phyloP scores from a whole-genome alignment of 1,140 invertebrate species.

The Campoletis sonorensis region DNA sequence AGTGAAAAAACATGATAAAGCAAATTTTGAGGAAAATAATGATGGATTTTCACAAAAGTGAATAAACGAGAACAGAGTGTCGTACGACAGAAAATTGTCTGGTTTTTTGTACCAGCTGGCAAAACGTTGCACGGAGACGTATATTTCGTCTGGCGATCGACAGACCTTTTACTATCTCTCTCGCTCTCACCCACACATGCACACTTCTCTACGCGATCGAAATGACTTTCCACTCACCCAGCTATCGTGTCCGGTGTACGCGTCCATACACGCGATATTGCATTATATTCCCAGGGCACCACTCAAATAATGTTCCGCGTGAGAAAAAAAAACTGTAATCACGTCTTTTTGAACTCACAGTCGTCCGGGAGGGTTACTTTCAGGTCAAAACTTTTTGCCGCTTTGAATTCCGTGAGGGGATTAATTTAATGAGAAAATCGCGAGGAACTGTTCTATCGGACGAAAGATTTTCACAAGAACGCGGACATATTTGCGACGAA shows the following conservation, averaged over 20 bases:
- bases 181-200: not conserved
- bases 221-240: conserved; percentile 42
- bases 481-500: conserved; percentile 56
- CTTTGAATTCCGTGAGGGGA: not conserved
- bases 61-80: too few species aligned
- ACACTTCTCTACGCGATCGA: conserved; percentile 12
- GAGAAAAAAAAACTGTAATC: conserved; percentile 10
- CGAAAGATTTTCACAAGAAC: conserved; percentile 47
- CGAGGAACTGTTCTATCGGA: conserved; percentile 7
- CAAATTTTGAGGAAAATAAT: conserved; percentile 29
- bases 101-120: conserved; percentile 25
- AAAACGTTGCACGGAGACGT: not conserved
- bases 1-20: conserved; percentile 19
- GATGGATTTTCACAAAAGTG: too few species aligned
- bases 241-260: conserved; percentile 59
- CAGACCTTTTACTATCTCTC: not conserved
- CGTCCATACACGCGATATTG: conserved; percentile 54
- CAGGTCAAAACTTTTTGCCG: not conserved
- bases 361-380: not conserved
- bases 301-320: not conserved
- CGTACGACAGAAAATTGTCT: not conserved
- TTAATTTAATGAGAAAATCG: conserved; percentile 43
- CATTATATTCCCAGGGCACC: conserved; percentile 56
- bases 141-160: not conserved
- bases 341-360: not conserved